phyloP scores from a whole-genome alignment of 2,797 vertebrate species.

The Gallinago solitaria region DNA sequence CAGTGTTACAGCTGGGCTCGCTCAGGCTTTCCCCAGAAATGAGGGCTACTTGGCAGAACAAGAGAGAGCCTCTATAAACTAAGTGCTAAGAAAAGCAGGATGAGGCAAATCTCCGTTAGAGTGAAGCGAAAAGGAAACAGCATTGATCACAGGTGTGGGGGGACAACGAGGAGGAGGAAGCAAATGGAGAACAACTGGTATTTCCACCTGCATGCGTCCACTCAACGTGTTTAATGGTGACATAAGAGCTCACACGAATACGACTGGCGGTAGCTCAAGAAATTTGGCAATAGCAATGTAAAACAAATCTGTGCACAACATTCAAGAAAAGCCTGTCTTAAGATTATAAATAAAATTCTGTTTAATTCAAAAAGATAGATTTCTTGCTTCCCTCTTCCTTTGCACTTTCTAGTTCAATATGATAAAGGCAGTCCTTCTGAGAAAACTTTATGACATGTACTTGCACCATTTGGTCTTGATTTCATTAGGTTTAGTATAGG shows the following conservation, averaged over 20 bases:
- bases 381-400: neutral
- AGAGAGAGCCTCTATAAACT: neutral
- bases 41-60: neutral
- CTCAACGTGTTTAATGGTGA: neutral
- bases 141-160: neutral
- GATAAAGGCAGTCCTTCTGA: neutral
- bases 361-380: neutral
- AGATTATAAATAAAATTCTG: neutral
- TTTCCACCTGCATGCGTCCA: constrained; percentile 30
- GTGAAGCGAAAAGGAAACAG: neutral
- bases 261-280: constrained; percentile 19
- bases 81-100: neutral
- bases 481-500: neutral
- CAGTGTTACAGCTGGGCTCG: neutral
- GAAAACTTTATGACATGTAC: neutral
- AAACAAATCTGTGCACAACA: neutral
- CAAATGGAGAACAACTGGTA: constrained; percentile 36
- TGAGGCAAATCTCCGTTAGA: neutral
- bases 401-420: neutral
- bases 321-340: neutral
- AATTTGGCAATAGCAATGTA: neutral
- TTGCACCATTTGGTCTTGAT: neutral
- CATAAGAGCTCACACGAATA: neutral
- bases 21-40: neutral
- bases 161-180: neutral